Conservation (phyloP, 2,797 vertebrate species). For the Cygnus olor region DNA sequence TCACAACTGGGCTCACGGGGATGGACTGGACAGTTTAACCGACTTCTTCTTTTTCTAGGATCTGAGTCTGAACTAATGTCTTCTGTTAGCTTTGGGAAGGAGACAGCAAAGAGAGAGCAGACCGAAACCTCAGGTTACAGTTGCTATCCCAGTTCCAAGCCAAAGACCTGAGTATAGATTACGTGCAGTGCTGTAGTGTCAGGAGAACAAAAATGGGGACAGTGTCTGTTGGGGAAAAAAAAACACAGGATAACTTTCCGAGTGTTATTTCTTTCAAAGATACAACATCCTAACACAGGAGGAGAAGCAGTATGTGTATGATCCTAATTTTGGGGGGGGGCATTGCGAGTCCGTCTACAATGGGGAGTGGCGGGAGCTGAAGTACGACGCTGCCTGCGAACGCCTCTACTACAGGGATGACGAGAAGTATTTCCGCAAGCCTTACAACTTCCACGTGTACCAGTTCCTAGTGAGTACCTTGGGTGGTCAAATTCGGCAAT, state of each 20-base stretch:
- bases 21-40: not conserved
- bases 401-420: slow-evolving; percentile 86
- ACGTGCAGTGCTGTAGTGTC: accelerated
- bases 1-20: not conserved
- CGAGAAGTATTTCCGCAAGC: slow-evolving; percentile 92
- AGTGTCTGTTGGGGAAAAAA: not conserved
- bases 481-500: accelerated
- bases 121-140: not conserved
- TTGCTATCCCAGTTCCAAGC: not conserved
- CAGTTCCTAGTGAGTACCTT: slow-evolving; percentile 83
- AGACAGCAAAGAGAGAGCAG: not conserved
- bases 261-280: slow-evolving; percentile 65
- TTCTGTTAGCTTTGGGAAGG: not conserved
- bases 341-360: slow-evolving; percentile 92
- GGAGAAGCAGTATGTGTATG: slow-evolving; percentile 78
- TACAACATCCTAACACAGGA: slow-evolving; percentile 85
- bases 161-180: not conserved
- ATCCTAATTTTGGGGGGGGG: slow-evolving; percentile 86
- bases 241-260: not conserved
- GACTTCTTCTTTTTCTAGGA: not conserved
- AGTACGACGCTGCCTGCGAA: slow-evolving; percentile 88
- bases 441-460: slow-evolving; percentile 91
- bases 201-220: not conserved
- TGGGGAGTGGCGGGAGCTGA: slow-evolving; percentile 90
- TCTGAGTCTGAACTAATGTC: accelerated